These are phyloP conservation scores for Trissolcus basalis DNA, from an alignment of 1,140 invertebrate genomes.

Conservation along the genomic window DNA sequence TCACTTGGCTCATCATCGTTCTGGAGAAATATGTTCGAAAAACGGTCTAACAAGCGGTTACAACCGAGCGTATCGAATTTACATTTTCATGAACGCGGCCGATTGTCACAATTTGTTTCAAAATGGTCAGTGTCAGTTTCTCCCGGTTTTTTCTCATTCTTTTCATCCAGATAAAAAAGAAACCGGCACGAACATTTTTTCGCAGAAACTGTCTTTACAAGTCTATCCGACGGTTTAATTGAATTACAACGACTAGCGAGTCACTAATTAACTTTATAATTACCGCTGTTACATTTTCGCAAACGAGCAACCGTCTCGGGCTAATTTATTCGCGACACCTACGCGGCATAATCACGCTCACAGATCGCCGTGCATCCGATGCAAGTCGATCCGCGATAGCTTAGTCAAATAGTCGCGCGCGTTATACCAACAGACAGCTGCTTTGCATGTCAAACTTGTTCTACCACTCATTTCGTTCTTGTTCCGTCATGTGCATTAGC, in stretches of 20 bases:
- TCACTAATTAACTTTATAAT: constrained; percentile 17
- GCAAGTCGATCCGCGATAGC: constrained; percentile 8
- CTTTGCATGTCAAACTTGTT: constrained; percentile 48
- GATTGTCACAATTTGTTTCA: too few species aligned
- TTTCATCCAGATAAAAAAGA: too few species aligned
- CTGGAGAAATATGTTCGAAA: neutral
- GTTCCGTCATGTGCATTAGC: constrained; percentile 7
- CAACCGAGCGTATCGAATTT: too few species aligned
- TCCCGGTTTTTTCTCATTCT: too few species aligned
- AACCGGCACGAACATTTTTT: neutral
- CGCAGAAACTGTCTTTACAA: neutral
- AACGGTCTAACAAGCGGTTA: too few species aligned
- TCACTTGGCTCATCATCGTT: neutral
- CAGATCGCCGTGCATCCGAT: too few species aligned
- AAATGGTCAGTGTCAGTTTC: too few species aligned
- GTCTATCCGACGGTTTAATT: neutral
- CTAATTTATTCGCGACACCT: constrained; percentile 25
- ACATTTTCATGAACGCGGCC: too few species aligned
- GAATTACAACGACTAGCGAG: neutral
- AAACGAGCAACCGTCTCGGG: constrained; percentile 7
- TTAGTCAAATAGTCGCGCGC: constrained; percentile 21
- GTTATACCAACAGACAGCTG: neutral
- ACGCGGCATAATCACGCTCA: constrained; percentile 33
- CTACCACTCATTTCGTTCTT: constrained; percentile 35
- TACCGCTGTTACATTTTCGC: constrained; percentile 22